phyloP scores from a whole-genome alignment of 2,888 invertebrate genomes.

The Diarsia brunnea region DNA sequence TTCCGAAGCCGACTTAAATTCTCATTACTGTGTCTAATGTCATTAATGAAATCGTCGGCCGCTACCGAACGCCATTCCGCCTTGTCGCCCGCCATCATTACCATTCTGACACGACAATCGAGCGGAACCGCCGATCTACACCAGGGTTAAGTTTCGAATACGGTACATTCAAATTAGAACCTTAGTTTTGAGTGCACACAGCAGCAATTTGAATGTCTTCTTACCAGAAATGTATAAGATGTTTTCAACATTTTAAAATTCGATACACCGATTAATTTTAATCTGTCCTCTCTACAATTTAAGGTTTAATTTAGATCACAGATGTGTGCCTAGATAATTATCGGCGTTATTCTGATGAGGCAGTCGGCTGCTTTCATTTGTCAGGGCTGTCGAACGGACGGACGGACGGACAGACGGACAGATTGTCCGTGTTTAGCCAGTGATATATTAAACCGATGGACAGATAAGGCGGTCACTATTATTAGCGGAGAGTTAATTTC shows the following conservation, averaged over 20 bases:
- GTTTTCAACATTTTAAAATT: conserved; percentile 59
- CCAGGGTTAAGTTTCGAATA: conserved; percentile 49
- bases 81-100: conserved; percentile 76
- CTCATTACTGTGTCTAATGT: conserved; percentile 85
- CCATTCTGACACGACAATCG: conserved; percentile 73
- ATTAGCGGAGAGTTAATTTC: conserved; percentile 75
- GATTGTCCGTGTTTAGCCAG: conserved; percentile 76
- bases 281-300: conserved; percentile 58
- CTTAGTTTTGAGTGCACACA: neutral
- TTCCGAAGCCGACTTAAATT: conserved; percentile 75
- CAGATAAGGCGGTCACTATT: conserved; percentile 74
- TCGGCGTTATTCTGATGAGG: conserved; percentile 73
- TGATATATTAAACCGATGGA: conserved; percentile 80
- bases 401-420: conserved; percentile 72
- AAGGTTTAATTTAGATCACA: conserved; percentile 69
- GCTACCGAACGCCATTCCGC: conserved; percentile 84
- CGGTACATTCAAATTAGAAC: conserved; percentile 31
- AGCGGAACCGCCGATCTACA: conserved; percentile 57
- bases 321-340: conserved; percentile 75
- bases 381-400: conserved; percentile 71
- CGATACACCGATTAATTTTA: conserved; percentile 66
- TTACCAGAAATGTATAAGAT: conserved; percentile 28
- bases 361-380: conserved; percentile 77
- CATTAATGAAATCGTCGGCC: conserved; percentile 84
- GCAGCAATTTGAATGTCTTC: conserved; percentile 17